Evolutionary conservation across 2,888 invertebrate genomes (phyloP).

Genomic region (Melieria crassipennis): DNA sequence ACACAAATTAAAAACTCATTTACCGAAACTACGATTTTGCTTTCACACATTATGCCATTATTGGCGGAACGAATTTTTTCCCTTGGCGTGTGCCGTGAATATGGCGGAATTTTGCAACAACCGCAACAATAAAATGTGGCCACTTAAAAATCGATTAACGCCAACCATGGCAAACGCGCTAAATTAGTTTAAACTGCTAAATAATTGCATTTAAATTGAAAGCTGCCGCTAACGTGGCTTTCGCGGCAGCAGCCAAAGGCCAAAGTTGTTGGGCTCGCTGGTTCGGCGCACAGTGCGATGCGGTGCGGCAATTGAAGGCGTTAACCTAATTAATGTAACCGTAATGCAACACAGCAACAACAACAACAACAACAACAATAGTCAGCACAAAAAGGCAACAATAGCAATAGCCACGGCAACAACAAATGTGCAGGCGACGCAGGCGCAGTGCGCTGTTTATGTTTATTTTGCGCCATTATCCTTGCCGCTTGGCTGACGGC

Average conservation of each 20-base stretch:
- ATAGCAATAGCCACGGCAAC: background rate
- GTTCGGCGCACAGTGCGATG: too few species aligned
- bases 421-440: background rate
- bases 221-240: constrained; percentile 21
- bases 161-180: constrained; percentile 22
- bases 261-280: background rate
- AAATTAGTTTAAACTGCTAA: constrained; percentile 38
- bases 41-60: too few species aligned
- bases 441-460: background rate
- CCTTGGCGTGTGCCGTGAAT: too few species aligned
- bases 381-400: background rate
- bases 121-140: constrained; percentile 32
- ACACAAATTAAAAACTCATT: too few species aligned
- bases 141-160: constrained; percentile 40
- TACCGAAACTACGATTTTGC: too few species aligned
- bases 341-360: constrained; percentile 18
- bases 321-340: constrained; percentile 37
- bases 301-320: constrained; percentile 17
- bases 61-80: too few species aligned
- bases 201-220: constrained; percentile 41
- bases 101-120: background rate
- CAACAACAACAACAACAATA: constrained; percentile 27
- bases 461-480: background rate
- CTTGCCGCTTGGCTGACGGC: background rate
- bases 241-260: background rate